Evolutionary conservation across 2,888 invertebrate species (phyloP).

Genomic region (Chaitophorus viminalis): DNA sequence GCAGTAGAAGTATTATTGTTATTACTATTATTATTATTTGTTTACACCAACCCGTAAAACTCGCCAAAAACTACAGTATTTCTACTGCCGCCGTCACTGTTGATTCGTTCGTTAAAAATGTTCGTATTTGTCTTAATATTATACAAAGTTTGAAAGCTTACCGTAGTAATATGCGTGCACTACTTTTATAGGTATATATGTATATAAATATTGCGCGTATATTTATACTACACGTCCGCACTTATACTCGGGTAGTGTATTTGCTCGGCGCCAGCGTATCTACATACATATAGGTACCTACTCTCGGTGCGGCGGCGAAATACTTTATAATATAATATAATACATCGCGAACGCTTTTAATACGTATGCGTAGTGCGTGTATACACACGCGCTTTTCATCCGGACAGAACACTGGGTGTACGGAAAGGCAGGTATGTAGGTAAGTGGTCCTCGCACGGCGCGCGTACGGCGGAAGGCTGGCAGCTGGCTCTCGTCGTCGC

Average conservation of each 20-base stretch:
- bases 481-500: too few species aligned
- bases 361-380: too few species aligned
- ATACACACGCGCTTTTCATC: background rate
- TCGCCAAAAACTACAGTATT: constrained; percentile 54
- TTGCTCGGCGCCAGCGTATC: background rate
- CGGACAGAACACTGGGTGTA: too few species aligned
- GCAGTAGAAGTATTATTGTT: constrained; percentile 26
- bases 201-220: background rate
- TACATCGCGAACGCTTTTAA: background rate
- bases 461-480: too few species aligned
- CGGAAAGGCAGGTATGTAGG: too few species aligned
- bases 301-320: background rate
- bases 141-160: constrained; percentile 43
- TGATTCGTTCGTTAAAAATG: constrained; percentile 57
- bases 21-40: constrained; percentile 57
- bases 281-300: too few species aligned
- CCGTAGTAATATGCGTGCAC: background rate
- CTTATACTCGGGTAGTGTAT: background rate
- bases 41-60: constrained; percentile 52
- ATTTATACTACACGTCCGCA: background rate
- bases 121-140: constrained; percentile 55
- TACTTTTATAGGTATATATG: background rate
- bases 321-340: background rate
- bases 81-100: constrained; percentile 33
- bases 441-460: too few species aligned